Evolutionary conservation across 2,888 invertebrate species (phyloP).

Genomic region (Pseudanteris insignis): DNA sequence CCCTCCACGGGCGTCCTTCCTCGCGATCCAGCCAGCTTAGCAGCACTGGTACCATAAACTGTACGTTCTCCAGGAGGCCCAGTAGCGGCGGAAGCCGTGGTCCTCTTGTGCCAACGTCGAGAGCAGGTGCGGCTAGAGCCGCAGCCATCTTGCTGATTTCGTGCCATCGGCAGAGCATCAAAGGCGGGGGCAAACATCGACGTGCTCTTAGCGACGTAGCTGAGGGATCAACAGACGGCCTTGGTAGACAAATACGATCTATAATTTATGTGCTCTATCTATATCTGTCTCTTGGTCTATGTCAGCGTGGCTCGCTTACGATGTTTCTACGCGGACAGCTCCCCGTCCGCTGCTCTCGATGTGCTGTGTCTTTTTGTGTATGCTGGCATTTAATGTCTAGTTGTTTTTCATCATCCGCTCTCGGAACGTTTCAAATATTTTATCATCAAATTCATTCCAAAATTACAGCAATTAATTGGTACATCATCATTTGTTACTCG

Average conservation of each 20-base stretch:
- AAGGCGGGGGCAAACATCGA: conserved; percentile 62
- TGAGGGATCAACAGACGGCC: conserved; percentile 66
- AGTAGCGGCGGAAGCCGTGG: conserved; percentile 74
- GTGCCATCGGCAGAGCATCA: conserved; percentile 74
- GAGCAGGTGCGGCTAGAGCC: conserved; percentile 93
- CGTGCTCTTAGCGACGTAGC: conserved; percentile 66
- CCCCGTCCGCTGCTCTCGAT: conserved; percentile 31
- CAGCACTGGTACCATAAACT: conserved; percentile 66
- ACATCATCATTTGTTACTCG: no score
- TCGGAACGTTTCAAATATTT: not conserved
- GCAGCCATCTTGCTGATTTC: conserved; percentile 95
- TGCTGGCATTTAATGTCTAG: conserved; percentile 26
- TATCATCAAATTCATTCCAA: no score
- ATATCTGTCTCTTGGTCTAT: conserved; percentile 44
- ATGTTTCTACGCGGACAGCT: conserved; percentile 20
- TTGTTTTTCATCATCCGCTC: conserved; percentile 13
- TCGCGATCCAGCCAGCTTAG: conserved; percentile 72
- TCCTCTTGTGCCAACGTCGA: conserved; percentile 80
- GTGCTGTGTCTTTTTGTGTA: conserved; percentile 23
- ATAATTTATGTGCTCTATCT: conserved; percentile 41
- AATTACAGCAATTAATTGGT: no score
- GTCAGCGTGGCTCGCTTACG: conserved; percentile 28
- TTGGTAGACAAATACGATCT: conserved; percentile 62
- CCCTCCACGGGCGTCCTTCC: conserved; percentile 71
- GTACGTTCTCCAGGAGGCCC: conserved; percentile 68